Base-by-base conservation (phyloP, 2,113 vertebrate species). In the Polypterus bichir region DNA sequence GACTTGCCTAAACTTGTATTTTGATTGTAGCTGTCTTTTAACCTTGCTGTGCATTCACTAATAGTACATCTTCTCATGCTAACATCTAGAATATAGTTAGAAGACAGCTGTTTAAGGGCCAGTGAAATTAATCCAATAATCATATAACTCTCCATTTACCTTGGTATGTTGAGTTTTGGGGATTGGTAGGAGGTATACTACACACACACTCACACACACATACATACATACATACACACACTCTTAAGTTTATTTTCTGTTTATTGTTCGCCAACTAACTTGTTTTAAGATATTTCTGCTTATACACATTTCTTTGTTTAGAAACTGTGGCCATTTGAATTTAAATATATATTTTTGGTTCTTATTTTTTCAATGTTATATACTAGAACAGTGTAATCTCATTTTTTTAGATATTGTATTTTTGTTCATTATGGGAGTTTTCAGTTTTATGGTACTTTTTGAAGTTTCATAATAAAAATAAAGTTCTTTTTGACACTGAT, bases 201-300 rank as follows among this genome's bases (percentile, higher is more conserved):
- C 27, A 27, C 27, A 27, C 27, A 27, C 2, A 27, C 27, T 1
- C 27, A 27, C 2, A 27, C 27, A 1, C 2, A 27, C 27, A 27
- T 2, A 27, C 27, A 27, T 2, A 27, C 27, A 27, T 2, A 27
- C 27, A 27, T 2, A 27, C 27, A 27, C 27, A 27, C 27, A 27
- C 27, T 27, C 2, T 27, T 27, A 27, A 27, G 27, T 27, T 27
- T 76, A 66, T 52, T 77, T 65, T 73, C 66, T 65, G 67, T 44
- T 44, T 79, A 80, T 76, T 70, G 73, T 61, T 77, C 75, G 71
- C 64, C 69, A 73, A 72, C 76, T 84, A 81, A 84, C 71, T 68
- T 65, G 75, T 68, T 76, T 71, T 78, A 70, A 75, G 27, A 27
- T 1, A 74, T 55, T 68, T 59, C 27, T 68, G 51, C 70, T 64